phyloP scores from a whole-genome alignment of 2,888 invertebrate species.

The Magallana nippona region DNA sequence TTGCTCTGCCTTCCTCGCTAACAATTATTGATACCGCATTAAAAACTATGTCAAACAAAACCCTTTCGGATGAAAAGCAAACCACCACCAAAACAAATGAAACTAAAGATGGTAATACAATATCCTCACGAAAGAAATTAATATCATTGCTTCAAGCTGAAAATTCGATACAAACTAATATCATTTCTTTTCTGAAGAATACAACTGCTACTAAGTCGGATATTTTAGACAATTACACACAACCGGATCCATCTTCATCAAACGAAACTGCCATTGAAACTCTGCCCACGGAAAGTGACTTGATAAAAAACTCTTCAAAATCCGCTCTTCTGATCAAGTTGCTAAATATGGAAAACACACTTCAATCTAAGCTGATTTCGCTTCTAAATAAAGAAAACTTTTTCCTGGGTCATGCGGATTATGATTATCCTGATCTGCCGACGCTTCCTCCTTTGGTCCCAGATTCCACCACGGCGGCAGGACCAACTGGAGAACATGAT shows the following conservation, averaged over 20 bases:
- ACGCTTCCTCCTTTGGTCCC: not conserved
- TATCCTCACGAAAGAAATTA: not conserved
- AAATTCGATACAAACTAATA: constrained; percentile 9
- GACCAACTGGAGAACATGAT: not conserved
- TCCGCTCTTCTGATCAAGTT: constrained; percentile 1
- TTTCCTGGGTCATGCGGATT: not conserved
- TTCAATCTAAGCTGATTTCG: not conserved
- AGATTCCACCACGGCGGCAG: not conserved
- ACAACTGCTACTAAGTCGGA: not conserved
- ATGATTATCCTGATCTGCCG: not conserved
- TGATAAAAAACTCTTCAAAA: not conserved
- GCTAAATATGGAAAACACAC: not conserved
- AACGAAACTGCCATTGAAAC: not conserved
- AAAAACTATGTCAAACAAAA: not conserved
- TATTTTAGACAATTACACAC: constrained; percentile 4
- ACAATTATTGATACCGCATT: not conserved
- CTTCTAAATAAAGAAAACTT: constrained; percentile 2
- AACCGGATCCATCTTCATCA: not conserved
- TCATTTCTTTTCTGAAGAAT: not conserved
- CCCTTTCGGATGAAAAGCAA: not conserved
- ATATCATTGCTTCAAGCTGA: not conserved
- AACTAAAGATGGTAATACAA: not conserved
- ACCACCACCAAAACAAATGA: not conserved
- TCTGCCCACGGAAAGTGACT: not conserved
- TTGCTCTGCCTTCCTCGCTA: not conserved